Base-by-base conservation (phyloP, 1,140 invertebrate species). In the Euura saliciscinereae region DNA sequence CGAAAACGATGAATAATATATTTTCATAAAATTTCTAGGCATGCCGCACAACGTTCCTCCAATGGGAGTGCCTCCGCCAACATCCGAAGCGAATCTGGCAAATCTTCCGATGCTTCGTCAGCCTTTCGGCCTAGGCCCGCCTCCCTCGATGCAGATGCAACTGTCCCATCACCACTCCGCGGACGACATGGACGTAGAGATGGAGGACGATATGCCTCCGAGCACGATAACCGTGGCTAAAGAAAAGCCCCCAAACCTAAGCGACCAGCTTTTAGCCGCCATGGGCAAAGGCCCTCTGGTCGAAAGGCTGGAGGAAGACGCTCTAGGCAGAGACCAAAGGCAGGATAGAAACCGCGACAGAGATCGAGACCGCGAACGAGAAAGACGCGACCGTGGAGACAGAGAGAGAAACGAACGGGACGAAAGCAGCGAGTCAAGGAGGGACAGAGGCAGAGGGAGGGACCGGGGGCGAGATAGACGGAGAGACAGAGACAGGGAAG, bases 131-230 rank as follows among this genome's bases (percentile, higher is more conserved):
- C 76, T 82, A 65, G 85, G 82, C 4, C 85, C 86, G 28, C 81
- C 87, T n/a, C 85, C 85, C 6, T 86, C 88, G 0, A 83, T 86
- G 77, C 83, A 84, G 66, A 82, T 86, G 75, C 80, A 84, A 13
- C 88, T 87, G 6, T 84, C 82, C 11, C 81, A 85, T 68, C 81
- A 85, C 66, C 81, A 80, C 44, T 80, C 80, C 2, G 88, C 80
- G 2, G 88, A 89, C 28, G 91, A 92, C 64, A 91, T 92, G 88
- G 90, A 91, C 73, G 91, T 92, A 79, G 91, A 92, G 81, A 89
- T 89, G 89, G 88, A 89, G 68, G 89, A 92, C 65, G 91, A 88
- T 8, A 87, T 86, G 81, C 81, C 82, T 3, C 79, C 74, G 13
- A 80, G 73, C 67, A 77, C 74, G 7, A 72, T 75, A 28, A 71